Percentiles rank a stretch among this genome's conserved stretches.
Conservation (phyloP, 35 echinoderm and acorn worm species). For the Ophioderma brevispina region DNA sequence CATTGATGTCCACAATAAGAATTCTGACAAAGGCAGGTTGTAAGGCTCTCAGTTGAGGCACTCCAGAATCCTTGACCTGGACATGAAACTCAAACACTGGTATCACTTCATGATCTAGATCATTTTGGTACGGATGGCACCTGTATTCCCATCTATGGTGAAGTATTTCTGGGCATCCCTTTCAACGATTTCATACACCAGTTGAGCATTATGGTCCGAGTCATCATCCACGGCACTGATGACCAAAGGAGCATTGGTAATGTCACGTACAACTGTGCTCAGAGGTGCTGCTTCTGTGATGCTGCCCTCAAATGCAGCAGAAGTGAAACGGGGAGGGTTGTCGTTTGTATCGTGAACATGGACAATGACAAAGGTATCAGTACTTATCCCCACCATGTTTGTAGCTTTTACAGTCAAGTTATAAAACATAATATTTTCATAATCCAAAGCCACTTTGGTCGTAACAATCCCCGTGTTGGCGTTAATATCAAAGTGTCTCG, state of each 20-base stretch:
- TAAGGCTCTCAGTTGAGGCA: constrained; percentile 58
- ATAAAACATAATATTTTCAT: constrained; percentile 74
- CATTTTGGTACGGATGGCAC: constrained; percentile 86
- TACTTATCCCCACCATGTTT: constrained; percentile 84
- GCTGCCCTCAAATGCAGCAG: constrained; percentile 70
- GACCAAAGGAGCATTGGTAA: constrained; percentile 75
- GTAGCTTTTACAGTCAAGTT: constrained; percentile 87
- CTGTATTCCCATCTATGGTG: constrained; percentile 88
- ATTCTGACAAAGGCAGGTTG: constrained; percentile 77
- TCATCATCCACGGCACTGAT: constrained; percentile 86
- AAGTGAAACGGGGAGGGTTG: constrained; percentile 73
- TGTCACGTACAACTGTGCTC: constrained; percentile 79
- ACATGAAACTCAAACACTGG: constrained; percentile 83
- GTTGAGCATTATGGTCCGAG: constrained; percentile 85
- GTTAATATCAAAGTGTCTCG: constrained; percentile 77
- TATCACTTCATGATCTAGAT: constrained; percentile 82
- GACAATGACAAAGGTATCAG: constrained; percentile 60
- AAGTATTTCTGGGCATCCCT: constrained; percentile 84
- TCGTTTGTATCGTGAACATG: constrained; percentile 93
- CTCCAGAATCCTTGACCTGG: constrained; percentile 80
- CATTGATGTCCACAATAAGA: constrained; percentile 90
- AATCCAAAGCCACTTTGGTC: constrained; percentile 70
- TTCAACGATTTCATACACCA: constrained; percentile 90
- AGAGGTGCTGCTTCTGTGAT: constrained; percentile 89
- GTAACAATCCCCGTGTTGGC: constrained; percentile 80